These are phyloP conservation scores for Tipula helvola DNA, from an alignment of 2,888 invertebrate genomes.

Conservation along the genomic window DNA sequence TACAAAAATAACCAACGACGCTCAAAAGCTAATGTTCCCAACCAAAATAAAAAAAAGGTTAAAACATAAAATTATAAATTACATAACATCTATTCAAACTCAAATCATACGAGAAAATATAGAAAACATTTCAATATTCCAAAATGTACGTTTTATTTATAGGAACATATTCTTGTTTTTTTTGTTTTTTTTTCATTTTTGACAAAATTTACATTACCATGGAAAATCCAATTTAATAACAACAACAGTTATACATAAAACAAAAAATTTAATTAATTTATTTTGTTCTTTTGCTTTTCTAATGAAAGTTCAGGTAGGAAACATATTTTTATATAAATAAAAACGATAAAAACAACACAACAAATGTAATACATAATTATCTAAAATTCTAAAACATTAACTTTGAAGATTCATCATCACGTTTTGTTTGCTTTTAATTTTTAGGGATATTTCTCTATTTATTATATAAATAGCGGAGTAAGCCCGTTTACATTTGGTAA, in stretches of 20 bases:
- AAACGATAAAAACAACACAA: neutral
- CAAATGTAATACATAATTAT: neutral
- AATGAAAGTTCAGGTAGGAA: neutral
- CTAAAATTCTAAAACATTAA: neutral
- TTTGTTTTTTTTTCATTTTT: neutral
- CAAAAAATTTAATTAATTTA: neutral
- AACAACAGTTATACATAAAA: neutral
- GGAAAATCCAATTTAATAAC: neutral
- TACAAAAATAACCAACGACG: neutral
- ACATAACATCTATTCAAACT: neutral
- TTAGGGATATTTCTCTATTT: too few relatives aligned
- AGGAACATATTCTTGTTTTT: neutral
- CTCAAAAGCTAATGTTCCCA: neutral
- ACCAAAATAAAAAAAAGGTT: neutral
- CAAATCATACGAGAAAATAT: neutral
- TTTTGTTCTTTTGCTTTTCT: neutral
- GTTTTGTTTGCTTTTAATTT: neutral
- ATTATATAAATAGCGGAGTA: too few relatives aligned
- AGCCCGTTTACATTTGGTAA: too few relatives aligned
- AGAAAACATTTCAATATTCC: neutral
- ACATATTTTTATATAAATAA: neutral
- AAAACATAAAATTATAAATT: neutral
- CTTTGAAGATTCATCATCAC: neutral
- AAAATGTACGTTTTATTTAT: neutral
- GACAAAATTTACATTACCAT: neutral